phyloP scores from a whole-genome alignment of 2,888 invertebrate genomes.

The Blastobasis lacticolella region DNA sequence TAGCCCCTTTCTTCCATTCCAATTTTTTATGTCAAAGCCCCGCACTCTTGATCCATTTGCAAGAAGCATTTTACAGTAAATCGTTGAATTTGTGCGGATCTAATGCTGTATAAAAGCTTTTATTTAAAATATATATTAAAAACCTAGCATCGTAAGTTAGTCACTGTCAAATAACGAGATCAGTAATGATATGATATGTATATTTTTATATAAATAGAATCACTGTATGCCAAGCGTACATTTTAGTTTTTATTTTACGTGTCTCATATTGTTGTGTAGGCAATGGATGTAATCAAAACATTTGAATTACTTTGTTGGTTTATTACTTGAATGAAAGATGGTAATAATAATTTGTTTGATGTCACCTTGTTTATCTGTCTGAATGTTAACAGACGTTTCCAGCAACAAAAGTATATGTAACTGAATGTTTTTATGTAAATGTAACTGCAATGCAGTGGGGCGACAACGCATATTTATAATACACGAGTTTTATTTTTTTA shows the following conservation, averaged over 20 bases:
- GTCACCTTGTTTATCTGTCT: too few relatives aligned
- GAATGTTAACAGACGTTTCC: too few relatives aligned
- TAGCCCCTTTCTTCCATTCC: too few relatives aligned
- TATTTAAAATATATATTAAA: slow-evolving; percentile 18
- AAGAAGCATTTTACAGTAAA: background rate
- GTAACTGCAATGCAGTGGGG: slow-evolving; percentile 44
- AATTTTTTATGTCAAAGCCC: too few relatives aligned
- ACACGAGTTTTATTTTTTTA: background rate
- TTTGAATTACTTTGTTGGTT: too few relatives aligned
- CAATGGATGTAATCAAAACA: background rate
- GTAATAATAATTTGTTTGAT: too few relatives aligned
- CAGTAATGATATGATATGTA: slow-evolving; percentile 21
- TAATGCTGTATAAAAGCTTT: slow-evolving; percentile 18
- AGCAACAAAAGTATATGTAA: too few relatives aligned
- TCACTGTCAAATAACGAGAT: slow-evolving; percentile 16
- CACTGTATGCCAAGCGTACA: slow-evolving; percentile 22
- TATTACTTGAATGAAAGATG: too few relatives aligned
- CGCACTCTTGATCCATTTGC: too few relatives aligned
- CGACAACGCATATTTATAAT: slow-evolving; percentile 24
- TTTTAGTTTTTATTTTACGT: slow-evolving; percentile 7
- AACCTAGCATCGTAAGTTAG: slow-evolving; percentile 25
- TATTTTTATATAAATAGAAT: slow-evolving; percentile 21
- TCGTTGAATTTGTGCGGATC: too few relatives aligned
- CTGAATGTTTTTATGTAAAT: slow-evolving; percentile 3
- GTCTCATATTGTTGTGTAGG: slow-evolving; percentile 1